Conservation (phyloP, 2,113 vertebrate genomes). For the Alexandromys fortis region DNA sequence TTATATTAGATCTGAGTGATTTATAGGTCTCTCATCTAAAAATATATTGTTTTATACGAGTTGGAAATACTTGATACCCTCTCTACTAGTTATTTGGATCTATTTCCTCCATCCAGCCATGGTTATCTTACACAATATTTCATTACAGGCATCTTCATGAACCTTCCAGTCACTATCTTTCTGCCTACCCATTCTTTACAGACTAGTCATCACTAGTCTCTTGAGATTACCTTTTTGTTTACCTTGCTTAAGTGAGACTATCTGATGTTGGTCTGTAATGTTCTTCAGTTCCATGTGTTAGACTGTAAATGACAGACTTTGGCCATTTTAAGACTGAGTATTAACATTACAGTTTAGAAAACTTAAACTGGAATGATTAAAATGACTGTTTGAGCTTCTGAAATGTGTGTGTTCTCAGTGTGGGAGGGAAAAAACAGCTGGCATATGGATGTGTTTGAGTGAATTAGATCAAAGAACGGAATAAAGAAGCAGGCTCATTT, state of each 20-base stretch:
- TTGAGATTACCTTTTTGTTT: neutral
- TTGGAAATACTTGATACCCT: neutral
- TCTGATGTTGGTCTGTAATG: neutral
- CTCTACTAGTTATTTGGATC: neutral
- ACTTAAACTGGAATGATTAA: neutral
- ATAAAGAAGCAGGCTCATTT: neutral
- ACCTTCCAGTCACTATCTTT: too few relatives aligned
- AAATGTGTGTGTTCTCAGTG: neutral
- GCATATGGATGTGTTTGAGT: neutral
- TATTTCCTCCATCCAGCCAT: neutral
- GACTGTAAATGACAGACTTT: neutral
- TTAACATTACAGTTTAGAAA: neutral
- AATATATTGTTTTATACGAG: neutral
- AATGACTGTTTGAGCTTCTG: neutral
- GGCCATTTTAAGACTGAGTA: neutral
- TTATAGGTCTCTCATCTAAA: neutral
- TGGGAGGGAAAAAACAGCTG: too few relatives aligned
- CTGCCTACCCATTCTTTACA: fast-evolving
- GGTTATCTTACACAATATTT: neutral
- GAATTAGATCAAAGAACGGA: neutral
- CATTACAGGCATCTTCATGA: neutral
- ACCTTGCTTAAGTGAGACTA: neutral
- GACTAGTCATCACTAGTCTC: neutral
- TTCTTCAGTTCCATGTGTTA: too few relatives aligned
- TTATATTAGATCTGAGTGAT: neutral